phyloP scores from a whole-genome alignment of 2,888 invertebrate species.

The Sarcophaga variegata region DNA sequence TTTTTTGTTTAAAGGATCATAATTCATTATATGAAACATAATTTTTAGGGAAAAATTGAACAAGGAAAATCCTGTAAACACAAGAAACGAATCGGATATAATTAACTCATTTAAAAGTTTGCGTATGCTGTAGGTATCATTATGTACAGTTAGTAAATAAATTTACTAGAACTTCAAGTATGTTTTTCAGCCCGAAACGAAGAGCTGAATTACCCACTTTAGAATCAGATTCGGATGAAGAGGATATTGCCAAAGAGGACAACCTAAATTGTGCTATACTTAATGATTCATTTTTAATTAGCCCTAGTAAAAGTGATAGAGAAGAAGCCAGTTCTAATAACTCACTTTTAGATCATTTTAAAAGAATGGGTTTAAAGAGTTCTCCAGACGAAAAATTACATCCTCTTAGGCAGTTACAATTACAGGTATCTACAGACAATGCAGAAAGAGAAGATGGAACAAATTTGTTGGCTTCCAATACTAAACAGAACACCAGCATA shows the following conservation, averaged over 20 bases:
- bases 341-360: slow-evolving; percentile 76
- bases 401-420: slow-evolving; percentile 12
- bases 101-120: slow-evolving; percentile 60
- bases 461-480: slow-evolving; percentile 27
- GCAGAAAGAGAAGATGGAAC: background rate
- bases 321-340: slow-evolving; percentile 66
- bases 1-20: background rate
- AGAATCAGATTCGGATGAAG: slow-evolving; percentile 78
- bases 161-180: background rate
- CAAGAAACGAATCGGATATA: slow-evolving; percentile 23
- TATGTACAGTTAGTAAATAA: background rate
- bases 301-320: slow-evolving; percentile 75
- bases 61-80: slow-evolving; percentile 72
- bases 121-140: slow-evolving; percentile 72
- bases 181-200: slow-evolving; percentile 76
- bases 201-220: slow-evolving; percentile 78
- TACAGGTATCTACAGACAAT: background rate
- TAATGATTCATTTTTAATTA: slow-evolving; percentile 80
- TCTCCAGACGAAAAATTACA: slow-evolving; percentile 57
- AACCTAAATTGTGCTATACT: slow-evolving; percentile 80
- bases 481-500: slow-evolving; percentile 14
- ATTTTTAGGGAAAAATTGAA: slow-evolving; percentile 52
- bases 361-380: slow-evolving; percentile 75
- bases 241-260: slow-evolving; percentile 74
- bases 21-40: background rate